These are phyloP conservation scores for Andrena cerasifolii DNA, from an alignment of 1,140 invertebrate genomes.

Conservation along the genomic window DNA sequence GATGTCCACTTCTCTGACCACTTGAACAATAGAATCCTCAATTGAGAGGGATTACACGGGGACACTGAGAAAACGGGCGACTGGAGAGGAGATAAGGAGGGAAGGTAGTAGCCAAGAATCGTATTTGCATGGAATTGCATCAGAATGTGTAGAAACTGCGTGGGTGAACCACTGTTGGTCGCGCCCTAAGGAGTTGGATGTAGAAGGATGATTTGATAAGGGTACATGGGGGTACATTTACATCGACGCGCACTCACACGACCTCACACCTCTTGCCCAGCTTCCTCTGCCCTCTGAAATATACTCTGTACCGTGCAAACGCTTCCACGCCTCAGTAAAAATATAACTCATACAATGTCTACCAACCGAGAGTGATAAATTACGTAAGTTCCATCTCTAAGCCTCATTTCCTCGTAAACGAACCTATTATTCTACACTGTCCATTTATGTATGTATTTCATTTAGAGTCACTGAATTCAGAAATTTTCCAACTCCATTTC, in stretches of 20 bases:
- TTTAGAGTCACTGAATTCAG: too few relatives aligned
- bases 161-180: slow-evolving; percentile 51
- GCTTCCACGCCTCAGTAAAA: background rate
- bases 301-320: background rate
- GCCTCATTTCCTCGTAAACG: too few relatives aligned
- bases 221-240: slow-evolving; percentile 46
- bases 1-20: background rate
- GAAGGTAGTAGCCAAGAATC: slow-evolving; percentile 29
- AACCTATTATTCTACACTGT: too few relatives aligned
- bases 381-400: too few relatives aligned
- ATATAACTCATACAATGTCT: too few relatives aligned
- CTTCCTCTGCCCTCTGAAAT: background rate
- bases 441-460: too few relatives aligned
- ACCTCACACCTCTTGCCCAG: background rate
- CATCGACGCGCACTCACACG: slow-evolving; percentile 8
- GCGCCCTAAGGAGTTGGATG: slow-evolving; percentile 48
- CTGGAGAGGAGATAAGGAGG: slow-evolving; percentile 35
- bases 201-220: slow-evolving; percentile 44
- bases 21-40: slow-evolving; percentile 2
- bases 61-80: slow-evolving; percentile 14
- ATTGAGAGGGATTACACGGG: background rate
- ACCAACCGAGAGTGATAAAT: too few relatives aligned
- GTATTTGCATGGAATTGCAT: slow-evolving; percentile 71
- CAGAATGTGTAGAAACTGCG: slow-evolving; percentile 46
- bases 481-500: too few relatives aligned